phyloP scores from a whole-genome alignment of 92 coral and sea anemone species.

The Siderastrea radians region DNA sequence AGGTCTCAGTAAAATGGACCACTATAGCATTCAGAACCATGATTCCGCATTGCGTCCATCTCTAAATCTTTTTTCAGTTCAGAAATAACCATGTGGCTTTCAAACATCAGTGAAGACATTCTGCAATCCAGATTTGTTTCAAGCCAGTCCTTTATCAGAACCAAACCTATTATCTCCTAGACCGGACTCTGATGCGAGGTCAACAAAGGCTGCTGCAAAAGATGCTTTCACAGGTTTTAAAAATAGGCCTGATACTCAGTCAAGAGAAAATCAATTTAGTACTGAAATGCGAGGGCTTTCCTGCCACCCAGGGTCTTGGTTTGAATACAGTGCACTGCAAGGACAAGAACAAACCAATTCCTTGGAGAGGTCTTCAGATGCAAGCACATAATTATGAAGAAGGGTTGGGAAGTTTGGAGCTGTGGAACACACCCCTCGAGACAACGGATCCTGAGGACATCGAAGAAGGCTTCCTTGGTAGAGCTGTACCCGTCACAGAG shows the following conservation, averaged over 20 bases:
- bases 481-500: slow-evolving; percentile 20
- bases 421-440: not conserved
- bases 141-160: not conserved
- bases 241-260: not conserved
- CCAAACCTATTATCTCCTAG: not conserved
- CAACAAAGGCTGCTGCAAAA: no score
- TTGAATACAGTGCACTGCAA: slow-evolving; percentile 27
- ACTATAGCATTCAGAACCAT: not conserved
- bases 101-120: not conserved
- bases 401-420: not conserved
- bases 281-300: not conserved
- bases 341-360: not conserved
- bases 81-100: not conserved
- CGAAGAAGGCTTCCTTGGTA: not conserved
- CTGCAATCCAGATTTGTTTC: not conserved
- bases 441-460: not conserved
- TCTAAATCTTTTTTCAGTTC: not conserved
- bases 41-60: not conserved
- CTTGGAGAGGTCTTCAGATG: not conserved
- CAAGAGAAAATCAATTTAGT: not conserved
- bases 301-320: slow-evolving; percentile 40
- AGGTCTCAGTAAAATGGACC: not conserved
- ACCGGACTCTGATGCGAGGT: not conserved
- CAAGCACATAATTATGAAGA: not conserved
- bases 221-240: not conserved